phyloP scores from a whole-genome alignment of 2,113 vertebrate species.

The Hirundichthys speculiger region DNA sequence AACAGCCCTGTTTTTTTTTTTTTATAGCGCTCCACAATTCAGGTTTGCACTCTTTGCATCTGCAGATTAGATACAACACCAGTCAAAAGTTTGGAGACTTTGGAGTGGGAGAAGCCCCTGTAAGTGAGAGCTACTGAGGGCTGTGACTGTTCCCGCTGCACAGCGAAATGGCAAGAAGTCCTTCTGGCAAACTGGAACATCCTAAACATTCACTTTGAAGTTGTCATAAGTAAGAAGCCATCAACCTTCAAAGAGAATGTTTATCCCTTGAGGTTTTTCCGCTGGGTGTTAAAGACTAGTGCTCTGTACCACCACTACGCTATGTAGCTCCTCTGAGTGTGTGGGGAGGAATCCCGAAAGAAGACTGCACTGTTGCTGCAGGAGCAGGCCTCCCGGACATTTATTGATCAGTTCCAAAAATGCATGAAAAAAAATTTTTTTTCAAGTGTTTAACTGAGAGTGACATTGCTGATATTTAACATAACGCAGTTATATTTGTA shows the following conservation, averaged over 20 bases:
- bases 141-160: constrained; percentile 25
- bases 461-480: too few relatives aligned
- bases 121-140: neutral
- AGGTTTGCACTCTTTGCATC: neutral
- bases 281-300: constrained; percentile 25
- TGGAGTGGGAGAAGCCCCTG: neutral
- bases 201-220: constrained; percentile 67
- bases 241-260: constrained; percentile 58
- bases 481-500: too few relatives aligned
- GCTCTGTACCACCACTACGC: constrained; percentile 21
- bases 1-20: neutral
- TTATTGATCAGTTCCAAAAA: too few relatives aligned
- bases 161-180: constrained; percentile 34
- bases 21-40: neutral
- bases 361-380: constrained; percentile 9
- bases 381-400: neutral
- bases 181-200: constrained; percentile 36
- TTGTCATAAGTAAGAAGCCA: constrained; percentile 44
- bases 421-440: too few relatives aligned
- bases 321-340: constrained; percentile 11
- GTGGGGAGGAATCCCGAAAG: constrained; percentile 17
- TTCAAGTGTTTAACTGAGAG: too few relatives aligned
- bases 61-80: neutral
- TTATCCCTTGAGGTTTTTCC: constrained; percentile 43
- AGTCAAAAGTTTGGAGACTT: neutral